Evolutionary conservation across 2,797 vertebrate species (phyloP), one percentile per base, ranked within the genome.

Genomic region (Varecia variegata): DNA sequence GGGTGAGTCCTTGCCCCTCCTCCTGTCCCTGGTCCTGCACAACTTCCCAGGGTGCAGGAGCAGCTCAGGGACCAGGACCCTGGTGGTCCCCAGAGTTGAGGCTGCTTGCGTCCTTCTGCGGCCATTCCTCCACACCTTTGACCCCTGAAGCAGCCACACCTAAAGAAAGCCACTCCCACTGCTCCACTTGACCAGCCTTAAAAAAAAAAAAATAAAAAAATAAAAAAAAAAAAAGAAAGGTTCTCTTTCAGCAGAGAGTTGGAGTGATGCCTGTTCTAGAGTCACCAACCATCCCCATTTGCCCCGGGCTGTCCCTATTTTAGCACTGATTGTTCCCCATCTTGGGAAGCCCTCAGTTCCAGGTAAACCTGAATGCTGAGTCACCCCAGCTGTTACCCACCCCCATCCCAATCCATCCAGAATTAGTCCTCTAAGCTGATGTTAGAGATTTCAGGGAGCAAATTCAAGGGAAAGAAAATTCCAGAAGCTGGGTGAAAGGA

Each of bases 1-100:
- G 7, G 89, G 99, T 99, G 97, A 98, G 98, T 65, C 52, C 43
- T 45, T 21, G 13, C 20, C n/a, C n/a, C 23, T n/a, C 43, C 58
- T 62, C 32, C 14, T 11, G 43, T 20, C 67, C 56, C 73, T 17
- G 15, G 13, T 7, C 40, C 32, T 27, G 11, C 11, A 43, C 52
- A 76, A 50, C 47, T 38, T 32, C 13, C 52, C 1, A 8, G 45
- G 23, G 21, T 38, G 21, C 21, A 27, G 14, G 30, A 45, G 7
- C 9, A 2, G 6, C 38, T 77, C 62, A 65, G 92, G 40, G 8
- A 18, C 15, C 6, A 8, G n/a, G 73, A 40, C 7, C n/a, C 73
- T 43, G 6, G n/a, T 17, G 70, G 60, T 35, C 67, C 40, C 40
- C 3, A 14, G 65, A 52, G 7, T 4, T 18, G 60, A 93, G 40